Percentiles rank a stretch among this genome's conserved stretches.
These are phyloP conservation scores for Arctopsyche grandis DNA, from an alignment of 1,140 invertebrate species.

Conservation along the genomic window DNA sequence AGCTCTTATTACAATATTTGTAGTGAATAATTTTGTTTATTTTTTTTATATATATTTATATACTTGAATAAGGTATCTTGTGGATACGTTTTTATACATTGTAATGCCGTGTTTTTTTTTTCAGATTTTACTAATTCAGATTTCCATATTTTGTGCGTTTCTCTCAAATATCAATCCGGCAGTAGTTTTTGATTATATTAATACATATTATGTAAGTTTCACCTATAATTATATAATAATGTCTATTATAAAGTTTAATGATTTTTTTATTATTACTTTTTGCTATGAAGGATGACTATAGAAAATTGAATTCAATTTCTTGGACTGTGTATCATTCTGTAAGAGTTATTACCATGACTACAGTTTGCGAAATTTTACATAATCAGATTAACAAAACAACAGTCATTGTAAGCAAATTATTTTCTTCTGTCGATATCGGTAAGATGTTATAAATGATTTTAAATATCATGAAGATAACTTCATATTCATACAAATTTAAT, in stretches of 20 bases:
- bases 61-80: no score
- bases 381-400: neutral
- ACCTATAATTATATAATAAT: neutral
- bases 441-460: neutral
- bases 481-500: neutral
- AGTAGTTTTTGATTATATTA: neutral
- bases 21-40: no score
- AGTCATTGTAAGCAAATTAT: neutral
- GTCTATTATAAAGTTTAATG: neutral
- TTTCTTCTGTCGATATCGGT: neutral
- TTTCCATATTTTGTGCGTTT: slow-evolving; percentile 3
- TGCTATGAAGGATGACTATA: neutral
- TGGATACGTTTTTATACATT: neutral
- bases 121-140: no score
- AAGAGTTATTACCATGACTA: neutral
- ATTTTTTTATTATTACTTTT: neutral
- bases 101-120: neutral
- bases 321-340: neutral
- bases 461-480: neutral
- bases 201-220: neutral
- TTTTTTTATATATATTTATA: no score
- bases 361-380: neutral
- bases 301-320: neutral
- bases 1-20: no score
- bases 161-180: slow-evolving; percentile 3